Conservation (phyloP, 2,113 vertebrate species). For the Conger conger region DNA sequence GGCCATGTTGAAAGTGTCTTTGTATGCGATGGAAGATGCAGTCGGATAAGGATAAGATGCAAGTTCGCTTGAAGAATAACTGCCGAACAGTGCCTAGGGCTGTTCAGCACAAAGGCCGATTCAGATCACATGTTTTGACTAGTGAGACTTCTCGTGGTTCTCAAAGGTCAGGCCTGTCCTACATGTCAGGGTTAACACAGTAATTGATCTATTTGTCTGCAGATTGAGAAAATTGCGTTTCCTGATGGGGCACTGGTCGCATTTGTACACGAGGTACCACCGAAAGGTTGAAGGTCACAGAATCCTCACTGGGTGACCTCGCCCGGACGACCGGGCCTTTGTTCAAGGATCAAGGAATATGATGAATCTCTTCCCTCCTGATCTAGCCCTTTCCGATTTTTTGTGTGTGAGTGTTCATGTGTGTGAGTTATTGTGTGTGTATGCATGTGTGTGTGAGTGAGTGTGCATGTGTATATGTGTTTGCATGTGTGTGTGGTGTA, state of each 20-base stretch:
- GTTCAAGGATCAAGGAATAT: not conserved
- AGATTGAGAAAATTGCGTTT: not conserved
- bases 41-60: not conserved
- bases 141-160: not conserved
- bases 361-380: conserved; percentile 12
- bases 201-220: not conserved
- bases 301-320: not conserved
- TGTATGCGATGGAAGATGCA: not conserved
- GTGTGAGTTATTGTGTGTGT: too few relatives aligned
- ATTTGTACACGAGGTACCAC: not conserved
- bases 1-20: too few relatives aligned
- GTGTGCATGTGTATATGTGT: too few relatives aligned
- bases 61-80: not conserved
- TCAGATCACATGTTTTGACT: conserved; percentile 3
- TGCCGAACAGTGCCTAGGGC: conserved; percentile 40
- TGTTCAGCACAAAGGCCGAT: conserved; percentile 46
- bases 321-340: not conserved
- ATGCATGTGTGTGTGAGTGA: too few relatives aligned
- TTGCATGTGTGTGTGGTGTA: too few relatives aligned
- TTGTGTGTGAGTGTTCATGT: not conserved
- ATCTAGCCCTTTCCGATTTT: not conserved
- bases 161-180: not conserved
- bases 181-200: not conserved
- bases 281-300: not conserved
- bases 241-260: not conserved